Base-by-base conservation (phyloP, 1,140 invertebrate species). In the Cydia splendana region DNA sequence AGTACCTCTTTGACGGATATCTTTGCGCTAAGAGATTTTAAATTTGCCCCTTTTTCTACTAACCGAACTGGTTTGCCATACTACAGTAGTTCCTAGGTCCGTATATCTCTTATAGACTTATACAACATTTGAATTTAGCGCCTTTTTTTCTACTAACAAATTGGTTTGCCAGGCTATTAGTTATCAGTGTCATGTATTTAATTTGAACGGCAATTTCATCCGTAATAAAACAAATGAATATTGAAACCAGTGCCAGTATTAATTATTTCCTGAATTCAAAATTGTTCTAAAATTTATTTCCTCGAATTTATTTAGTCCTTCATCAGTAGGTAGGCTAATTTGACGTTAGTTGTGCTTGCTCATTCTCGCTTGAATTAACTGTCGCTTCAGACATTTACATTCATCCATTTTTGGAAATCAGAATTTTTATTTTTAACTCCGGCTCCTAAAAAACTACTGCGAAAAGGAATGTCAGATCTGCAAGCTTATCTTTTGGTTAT, bases 361-460 rank as follows among this genome's bases (percentile, higher is more conserved):
- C 15, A 71, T 71, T 34, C 34, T 45, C n/a, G 67, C 67, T 71
- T 71, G 67, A 62, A 62, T 62, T 62, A 20, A 62, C 20, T 18
- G n/a, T 18, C 57, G 9, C n/a, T 20, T 12, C 18, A 24, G 57
- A 62, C n/a, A 57, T 57, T 13, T 57, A 57, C 53, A 57, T 18
- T 62, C 57, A 62, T 24, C 57, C 4, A 34, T 30, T 30, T 30
- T 2, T 30, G 10, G 53, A 62, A 62, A 62, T 62, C 53, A 62
- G 6, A 62, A 62, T 20, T 24, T 62, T 62, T 5, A 62, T 20
- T 20, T 9, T 1, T 62, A 62, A 62, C n/a, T 20, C 7, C 53
- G 0, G 53, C 53, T 62, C 53, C n/a, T 20, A 24, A 9, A 9
- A 62, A 62, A 7, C 53, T 1, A 20, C 7, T 9, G 10, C 5